These are phyloP conservation scores for Diaphora mendica DNA, from an alignment of 2,888 invertebrate species.

Conservation along the genomic window DNA sequence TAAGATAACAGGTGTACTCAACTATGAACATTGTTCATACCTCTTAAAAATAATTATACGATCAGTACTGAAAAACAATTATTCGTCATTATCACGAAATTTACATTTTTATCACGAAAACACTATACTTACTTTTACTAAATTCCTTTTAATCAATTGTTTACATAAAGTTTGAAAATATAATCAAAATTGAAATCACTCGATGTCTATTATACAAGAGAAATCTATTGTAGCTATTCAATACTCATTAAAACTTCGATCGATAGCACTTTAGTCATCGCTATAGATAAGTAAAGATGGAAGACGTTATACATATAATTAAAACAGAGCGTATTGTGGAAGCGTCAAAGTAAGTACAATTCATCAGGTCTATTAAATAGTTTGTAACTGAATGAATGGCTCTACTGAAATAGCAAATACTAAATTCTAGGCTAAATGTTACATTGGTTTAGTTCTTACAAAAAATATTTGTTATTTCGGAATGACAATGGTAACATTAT, in stretches of 20 bases:
- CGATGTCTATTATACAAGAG: constrained; percentile 55
- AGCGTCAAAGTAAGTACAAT: constrained; percentile 44
- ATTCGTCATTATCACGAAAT: constrained; percentile 83
- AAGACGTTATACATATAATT: constrained; percentile 68
- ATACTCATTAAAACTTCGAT: constrained; percentile 53
- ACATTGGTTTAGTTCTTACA: constrained; percentile 50
- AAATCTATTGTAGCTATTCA: constrained; percentile 57
- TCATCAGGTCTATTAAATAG: constrained; percentile 42
- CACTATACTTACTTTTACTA: constrained; percentile 81
- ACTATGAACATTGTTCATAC: constrained; percentile 86
- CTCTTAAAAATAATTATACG: constrained; percentile 81
- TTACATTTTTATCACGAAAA: constrained; percentile 84
- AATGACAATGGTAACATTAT: constrained; percentile 66
- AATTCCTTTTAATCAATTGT: constrained; percentile 83
- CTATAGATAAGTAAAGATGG: constrained; percentile 63
- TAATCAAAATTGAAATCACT: constrained; percentile 52
- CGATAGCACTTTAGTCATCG: constrained; percentile 54
- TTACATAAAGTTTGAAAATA: constrained; percentile 57
- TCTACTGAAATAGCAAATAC: constrained; percentile 51
- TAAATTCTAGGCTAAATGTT: constrained; percentile 56
- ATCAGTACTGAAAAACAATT: constrained; percentile 84
- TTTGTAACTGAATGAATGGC: constrained; percentile 53
- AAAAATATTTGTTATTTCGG: constrained; percentile 60
- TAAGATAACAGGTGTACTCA: constrained; percentile 83
- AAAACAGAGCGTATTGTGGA: constrained; percentile 54